Conservation (phyloP, 2,888 invertebrate species). For the Argyresthia albistria region DNA sequence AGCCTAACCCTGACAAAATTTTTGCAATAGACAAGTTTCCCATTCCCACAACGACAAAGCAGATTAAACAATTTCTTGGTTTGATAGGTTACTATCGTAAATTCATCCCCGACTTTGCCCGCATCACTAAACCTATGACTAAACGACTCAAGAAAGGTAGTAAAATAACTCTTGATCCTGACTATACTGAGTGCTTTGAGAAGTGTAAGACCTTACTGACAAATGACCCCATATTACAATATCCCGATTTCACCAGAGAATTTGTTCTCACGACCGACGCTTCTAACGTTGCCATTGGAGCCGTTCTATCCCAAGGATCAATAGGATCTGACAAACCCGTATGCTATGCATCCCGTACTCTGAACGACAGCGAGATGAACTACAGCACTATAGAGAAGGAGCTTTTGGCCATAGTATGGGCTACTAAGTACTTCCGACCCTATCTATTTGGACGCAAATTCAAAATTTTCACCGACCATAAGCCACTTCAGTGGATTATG, state of each 20-base stretch:
- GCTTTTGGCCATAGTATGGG: constrained; percentile 6
- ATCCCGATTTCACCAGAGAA: constrained; percentile 13
- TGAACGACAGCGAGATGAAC: constrained; percentile 18
- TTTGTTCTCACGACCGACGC: constrained; percentile 24
- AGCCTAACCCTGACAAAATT: neutral
- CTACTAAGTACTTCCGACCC: constrained; percentile 11
- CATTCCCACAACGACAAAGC: neutral
- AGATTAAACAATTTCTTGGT: neutral
- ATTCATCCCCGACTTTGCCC: neutral
- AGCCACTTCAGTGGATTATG: constrained; percentile 6
- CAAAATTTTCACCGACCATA: constrained; percentile 9
- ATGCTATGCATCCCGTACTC: constrained; percentile 17
- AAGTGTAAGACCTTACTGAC: constrained; percentile 7
- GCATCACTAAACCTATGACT: neutral
- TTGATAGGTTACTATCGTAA: neutral
- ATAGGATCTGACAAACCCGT: constrained; percentile 13
- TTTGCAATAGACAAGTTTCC: neutral
- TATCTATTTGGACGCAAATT: constrained; percentile 11
- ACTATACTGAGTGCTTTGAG: neutral
- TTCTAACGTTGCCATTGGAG: constrained; percentile 9
- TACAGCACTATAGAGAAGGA: constrained; percentile 9
- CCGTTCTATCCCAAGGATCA: constrained; percentile 4
- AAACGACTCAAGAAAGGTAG: constrained; percentile 11
- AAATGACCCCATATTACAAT: constrained; percentile 5
- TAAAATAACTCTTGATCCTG: neutral